Evolutionary conservation across 2,888 invertebrate genomes (phyloP).

Genomic region (Sturmia bella): DNA sequence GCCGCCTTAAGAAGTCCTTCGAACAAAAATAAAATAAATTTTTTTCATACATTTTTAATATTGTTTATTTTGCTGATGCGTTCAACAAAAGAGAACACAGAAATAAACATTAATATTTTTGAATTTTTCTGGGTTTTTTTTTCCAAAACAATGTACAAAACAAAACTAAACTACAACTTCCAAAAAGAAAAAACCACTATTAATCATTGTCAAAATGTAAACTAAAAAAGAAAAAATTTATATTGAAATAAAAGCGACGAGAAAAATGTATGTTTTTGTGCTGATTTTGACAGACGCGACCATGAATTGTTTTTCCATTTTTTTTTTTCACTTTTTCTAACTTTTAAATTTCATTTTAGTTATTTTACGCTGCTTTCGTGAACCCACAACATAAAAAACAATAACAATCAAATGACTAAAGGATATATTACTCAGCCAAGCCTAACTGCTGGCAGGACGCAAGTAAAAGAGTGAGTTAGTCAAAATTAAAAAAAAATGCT

Average conservation of each 20-base stretch:
- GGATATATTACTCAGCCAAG: constrained; percentile 36
- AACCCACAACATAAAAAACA: constrained; percentile 43
- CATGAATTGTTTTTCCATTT: constrained; percentile 63
- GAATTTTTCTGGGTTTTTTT: neutral
- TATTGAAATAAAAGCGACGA: constrained; percentile 41
- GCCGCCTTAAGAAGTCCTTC: constrained; percentile 7
- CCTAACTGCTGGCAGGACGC: neutral
- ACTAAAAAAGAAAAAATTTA: constrained; percentile 44
- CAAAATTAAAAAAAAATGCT: no score
- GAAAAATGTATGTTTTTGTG: constrained; percentile 52
- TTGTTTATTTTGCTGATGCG: constrained; percentile 42
- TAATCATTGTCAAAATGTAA: constrained; percentile 67
- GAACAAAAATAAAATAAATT: neutral
- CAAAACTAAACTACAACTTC: constrained; percentile 29
- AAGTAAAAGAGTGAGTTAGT: constrained; percentile 3
- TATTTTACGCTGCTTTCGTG: constrained; percentile 11
- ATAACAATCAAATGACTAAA: constrained; percentile 42
- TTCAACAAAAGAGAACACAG: constrained; percentile 43
- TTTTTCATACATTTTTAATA: constrained; percentile 52
- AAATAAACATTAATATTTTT: constrained; percentile 65
- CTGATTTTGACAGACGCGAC: constrained; percentile 70
- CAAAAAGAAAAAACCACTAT: constrained; percentile 55
- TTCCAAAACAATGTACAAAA: constrained; percentile 40
- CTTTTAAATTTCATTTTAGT: constrained; percentile 20
- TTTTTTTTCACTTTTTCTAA: constrained; percentile 1